Evolutionary conservation across 1,140 invertebrate genomes (phyloP).

Genomic region (Tribolium castaneum): DNA sequence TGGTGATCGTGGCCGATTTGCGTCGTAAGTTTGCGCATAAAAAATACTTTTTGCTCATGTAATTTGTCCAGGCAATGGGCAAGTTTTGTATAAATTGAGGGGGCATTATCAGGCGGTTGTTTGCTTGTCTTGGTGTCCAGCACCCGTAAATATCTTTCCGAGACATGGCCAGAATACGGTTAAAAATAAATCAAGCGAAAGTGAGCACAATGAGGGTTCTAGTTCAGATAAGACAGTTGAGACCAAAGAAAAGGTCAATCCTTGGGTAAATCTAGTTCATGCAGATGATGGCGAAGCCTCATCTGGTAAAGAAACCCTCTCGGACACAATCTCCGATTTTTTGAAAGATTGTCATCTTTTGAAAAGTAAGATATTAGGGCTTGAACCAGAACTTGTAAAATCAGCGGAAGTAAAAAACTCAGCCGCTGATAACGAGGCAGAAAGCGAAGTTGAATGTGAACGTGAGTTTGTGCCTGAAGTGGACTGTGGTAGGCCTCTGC

Average conservation of each 20-base stretch:
- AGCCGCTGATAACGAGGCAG: not conserved
- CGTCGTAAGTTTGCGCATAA: constrained; percentile 64
- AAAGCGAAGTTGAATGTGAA: not conserved
- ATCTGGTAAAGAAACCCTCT: constrained; percentile 9
- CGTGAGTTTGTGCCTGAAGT: not conserved
- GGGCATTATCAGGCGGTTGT: constrained; percentile 79
- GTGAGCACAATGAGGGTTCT: not conserved
- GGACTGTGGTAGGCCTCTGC: not conserved
- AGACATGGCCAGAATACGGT: constrained; percentile 48
- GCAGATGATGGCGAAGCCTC: constrained; percentile 49
- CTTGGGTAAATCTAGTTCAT: constrained; percentile 48
- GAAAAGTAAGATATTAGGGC: constrained; percentile 16
- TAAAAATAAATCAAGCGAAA: constrained; percentile 30
- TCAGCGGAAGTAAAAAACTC: not conserved
- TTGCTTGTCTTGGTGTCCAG: constrained; percentile 80
- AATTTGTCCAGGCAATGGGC: constrained; percentile 66
- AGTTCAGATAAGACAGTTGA: not conserved
- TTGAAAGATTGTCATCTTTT: constrained; percentile 43
- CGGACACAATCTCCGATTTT: constrained; percentile 35
- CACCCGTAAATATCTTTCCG: constrained; percentile 66
- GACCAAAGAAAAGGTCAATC: constrained; percentile 41
- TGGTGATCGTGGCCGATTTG: constrained; percentile 71
- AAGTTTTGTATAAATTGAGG: constrained; percentile 73
- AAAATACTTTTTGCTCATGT: constrained; percentile 21
- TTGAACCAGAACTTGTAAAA: not conserved